Conservation (phyloP, 2,888 invertebrate species). For the Epinotia ramella region DNA sequence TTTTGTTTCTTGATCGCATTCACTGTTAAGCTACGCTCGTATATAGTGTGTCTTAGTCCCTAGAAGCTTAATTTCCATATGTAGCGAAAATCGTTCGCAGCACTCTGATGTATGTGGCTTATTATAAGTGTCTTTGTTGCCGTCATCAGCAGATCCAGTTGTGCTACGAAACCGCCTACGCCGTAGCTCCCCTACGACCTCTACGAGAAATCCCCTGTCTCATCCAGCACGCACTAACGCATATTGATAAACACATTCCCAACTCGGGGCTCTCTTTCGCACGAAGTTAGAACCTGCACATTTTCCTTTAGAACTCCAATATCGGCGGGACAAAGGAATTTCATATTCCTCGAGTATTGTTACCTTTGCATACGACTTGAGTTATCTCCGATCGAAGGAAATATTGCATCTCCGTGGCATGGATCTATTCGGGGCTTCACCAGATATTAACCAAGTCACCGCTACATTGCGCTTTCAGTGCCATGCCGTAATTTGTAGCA, state of each 20-base stretch:
- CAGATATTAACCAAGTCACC: too few relatives aligned
- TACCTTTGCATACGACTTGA: constrained; percentile 45
- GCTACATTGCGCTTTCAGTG: too few relatives aligned
- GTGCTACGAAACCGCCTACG: constrained; percentile 17
- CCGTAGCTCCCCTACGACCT: constrained; percentile 24
- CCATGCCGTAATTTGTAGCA: too few relatives aligned
- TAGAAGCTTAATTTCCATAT: too few relatives aligned
- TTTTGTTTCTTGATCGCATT: too few relatives aligned
- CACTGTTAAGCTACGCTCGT: too few relatives aligned
- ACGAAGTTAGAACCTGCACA: constrained; percentile 9
- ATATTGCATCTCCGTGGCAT: constrained; percentile 9
- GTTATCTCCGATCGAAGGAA: constrained; percentile 31
- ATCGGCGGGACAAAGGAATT: constrained; percentile 49
- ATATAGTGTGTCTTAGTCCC: too few relatives aligned
- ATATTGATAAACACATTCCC: constrained; percentile 40
- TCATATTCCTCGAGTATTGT: constrained; percentile 50
- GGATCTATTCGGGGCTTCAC: not conserved
- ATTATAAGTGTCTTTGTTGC: too few relatives aligned
- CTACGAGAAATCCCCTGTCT: not conserved
- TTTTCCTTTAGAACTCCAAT: constrained; percentile 34
- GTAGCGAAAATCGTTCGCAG: too few relatives aligned
- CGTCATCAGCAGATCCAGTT: not conserved
- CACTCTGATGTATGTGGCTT: too few relatives aligned
- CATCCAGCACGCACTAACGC: constrained; percentile 10
- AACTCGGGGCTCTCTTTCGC: constrained; percentile 42